Conservation (phyloP, 2,888 invertebrate genomes). For the Pimpla rufipes region DNA sequence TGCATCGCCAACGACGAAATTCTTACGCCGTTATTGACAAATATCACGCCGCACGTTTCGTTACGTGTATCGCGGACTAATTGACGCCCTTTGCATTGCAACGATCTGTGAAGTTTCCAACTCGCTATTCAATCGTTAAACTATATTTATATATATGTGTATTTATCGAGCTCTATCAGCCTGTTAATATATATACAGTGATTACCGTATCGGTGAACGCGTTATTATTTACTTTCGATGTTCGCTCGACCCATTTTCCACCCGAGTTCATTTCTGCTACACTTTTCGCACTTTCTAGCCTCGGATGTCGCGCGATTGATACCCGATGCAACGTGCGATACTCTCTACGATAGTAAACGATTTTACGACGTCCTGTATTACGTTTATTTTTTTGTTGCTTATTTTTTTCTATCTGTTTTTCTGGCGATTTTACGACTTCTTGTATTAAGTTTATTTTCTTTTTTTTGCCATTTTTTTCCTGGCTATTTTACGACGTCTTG, state of each 20-base stretch:
- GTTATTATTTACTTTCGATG: conserved; percentile 77
- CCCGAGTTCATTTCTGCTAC: conserved; percentile 45
- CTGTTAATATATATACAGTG: background rate
- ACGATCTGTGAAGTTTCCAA: background rate
- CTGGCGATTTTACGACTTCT: background rate
- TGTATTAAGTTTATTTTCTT: no score
- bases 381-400: conserved; percentile 3
- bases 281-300: conserved; percentile 68
- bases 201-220: conserved; percentile 27
- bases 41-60: background rate
- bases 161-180: background rate
- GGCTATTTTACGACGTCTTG: background rate
- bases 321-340: background rate
- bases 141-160: background rate
- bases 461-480: no score
- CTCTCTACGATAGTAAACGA: background rate
- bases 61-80: conserved; percentile 31
- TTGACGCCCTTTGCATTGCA: conserved; percentile 40
- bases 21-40: conserved; percentile 25
- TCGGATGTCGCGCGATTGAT: background rate
- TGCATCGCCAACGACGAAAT: conserved; percentile 34
- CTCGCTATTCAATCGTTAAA: background rate
- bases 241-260: conserved; percentile 75
- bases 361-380: background rate
- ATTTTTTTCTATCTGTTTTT: no score